Conservation (phyloP, 2,113 vertebrate species). For the Ceyx cyanopectus region DNA sequence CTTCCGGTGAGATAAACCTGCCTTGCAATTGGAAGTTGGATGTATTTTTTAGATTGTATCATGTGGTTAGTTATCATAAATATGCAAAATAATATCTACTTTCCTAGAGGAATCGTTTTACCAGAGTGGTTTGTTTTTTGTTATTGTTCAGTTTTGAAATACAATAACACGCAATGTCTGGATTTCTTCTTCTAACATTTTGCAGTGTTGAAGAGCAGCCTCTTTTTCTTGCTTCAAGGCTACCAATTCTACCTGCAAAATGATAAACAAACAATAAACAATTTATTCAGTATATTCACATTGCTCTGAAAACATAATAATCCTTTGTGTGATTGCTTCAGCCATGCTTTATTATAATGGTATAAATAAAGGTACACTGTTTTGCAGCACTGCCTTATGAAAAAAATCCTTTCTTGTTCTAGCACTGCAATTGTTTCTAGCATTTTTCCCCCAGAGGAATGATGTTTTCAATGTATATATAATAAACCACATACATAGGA, state of each 20-base stretch:
- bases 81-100: too few relatives aligned
- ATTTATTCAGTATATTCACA: background rate
- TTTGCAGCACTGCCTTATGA: background rate
- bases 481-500: background rate
- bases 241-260: slow-evolving; percentile 77
- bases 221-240: slow-evolving; percentile 80
- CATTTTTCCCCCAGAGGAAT: background rate
- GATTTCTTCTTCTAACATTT: slow-evolving; percentile 83
- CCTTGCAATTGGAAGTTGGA: too few relatives aligned
- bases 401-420: background rate
- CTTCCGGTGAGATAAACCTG: too few relatives aligned
- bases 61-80: too few relatives aligned
- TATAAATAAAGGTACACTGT: background rate
- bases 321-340: background rate
- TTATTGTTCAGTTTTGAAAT: too few relatives aligned
- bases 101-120: too few relatives aligned
- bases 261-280: background rate
- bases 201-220: slow-evolving; percentile 75
- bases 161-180: slow-evolving; percentile 77
- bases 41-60: too few relatives aligned
- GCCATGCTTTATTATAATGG: background rate
- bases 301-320: background rate
- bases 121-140: too few relatives aligned
- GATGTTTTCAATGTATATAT: background rate
- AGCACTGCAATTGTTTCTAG: background rate